A percentile compares a stretch with the other conserved stretches of the same genome.
phyloP scores from a whole-genome alignment of 2,888 invertebrate genomes.

The Anagyrus pseudococci region DNA sequence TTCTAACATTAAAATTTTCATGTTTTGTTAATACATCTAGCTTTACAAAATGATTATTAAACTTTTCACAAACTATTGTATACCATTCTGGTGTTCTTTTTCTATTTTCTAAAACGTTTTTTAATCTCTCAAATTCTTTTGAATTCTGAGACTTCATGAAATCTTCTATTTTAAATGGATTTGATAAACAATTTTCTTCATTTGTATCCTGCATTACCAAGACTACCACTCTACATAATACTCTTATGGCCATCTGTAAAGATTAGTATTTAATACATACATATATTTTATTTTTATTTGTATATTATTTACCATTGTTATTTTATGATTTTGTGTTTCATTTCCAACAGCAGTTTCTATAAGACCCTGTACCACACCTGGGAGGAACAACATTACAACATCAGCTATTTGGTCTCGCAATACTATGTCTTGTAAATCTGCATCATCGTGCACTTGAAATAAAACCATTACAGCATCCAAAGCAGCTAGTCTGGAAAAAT shows the following conservation, averaged over 20 bases:
- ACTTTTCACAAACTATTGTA: constrained; percentile 66
- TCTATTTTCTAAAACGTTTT: constrained; percentile 57
- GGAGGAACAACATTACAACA: constrained; percentile 69
- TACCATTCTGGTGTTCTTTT: constrained; percentile 67
- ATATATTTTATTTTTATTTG: background rate
- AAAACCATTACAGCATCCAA: constrained; percentile 71
- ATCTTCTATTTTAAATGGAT: constrained; percentile 8
- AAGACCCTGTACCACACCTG: constrained; percentile 70
- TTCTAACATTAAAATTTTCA: constrained; percentile 69
- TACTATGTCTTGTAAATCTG: constrained; percentile 65
- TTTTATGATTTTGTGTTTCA: constrained; percentile 69
- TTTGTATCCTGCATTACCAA: constrained; percentile 62
- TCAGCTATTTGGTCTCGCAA: constrained; percentile 65
- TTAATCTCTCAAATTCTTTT: constrained; percentile 53
- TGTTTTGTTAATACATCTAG: constrained; percentile 67
- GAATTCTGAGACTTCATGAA: constrained; percentile 42
- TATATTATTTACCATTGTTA: constrained; percentile 65
- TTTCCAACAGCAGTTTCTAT: constrained; percentile 67
- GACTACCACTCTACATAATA: constrained; percentile 61
- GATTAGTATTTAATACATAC: constrained; percentile 13
- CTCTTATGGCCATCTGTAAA: constrained; percentile 61
- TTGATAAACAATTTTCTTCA: constrained; percentile 39
- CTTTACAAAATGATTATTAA: constrained; percentile 64
- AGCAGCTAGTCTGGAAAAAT: constrained; percentile 61
- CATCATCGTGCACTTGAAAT: constrained; percentile 67